Evolutionary conservation across 37 sponge, comb jelly and placozoan genomes (phyloP).

Genomic region (Chondrosia reniformis): DNA sequence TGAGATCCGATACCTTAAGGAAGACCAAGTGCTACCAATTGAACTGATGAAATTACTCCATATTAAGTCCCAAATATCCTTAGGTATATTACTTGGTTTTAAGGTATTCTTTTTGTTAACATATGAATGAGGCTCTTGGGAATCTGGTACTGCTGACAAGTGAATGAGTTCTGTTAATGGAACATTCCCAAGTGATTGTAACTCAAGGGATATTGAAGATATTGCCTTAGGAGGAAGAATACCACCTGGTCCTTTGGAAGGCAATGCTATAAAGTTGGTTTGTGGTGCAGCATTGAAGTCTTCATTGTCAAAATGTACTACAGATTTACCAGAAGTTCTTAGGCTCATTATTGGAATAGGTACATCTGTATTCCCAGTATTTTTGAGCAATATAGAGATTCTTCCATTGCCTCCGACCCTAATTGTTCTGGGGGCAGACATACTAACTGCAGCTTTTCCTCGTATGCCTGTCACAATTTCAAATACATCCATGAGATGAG

Average conservation of each 20-base stretch:
- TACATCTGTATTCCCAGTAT: constrained; percentile 30
- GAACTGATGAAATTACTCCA: constrained; percentile 21
- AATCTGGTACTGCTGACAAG: background rate
- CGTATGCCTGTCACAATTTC: constrained; percentile 17
- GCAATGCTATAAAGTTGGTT: background rate
- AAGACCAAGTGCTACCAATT: constrained; percentile 15
- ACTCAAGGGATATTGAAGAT: background rate
- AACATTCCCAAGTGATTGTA: background rate
- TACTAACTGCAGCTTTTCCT: background rate
- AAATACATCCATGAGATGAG: constrained; percentile 2
- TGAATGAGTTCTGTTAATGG: background rate
- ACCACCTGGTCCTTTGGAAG: constrained; percentile 28
- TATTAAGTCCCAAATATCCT: constrained; percentile 16
- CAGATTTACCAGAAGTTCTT: background rate
- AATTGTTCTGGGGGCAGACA: background rate
- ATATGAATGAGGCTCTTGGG: background rate
- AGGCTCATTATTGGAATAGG: constrained; percentile 1
- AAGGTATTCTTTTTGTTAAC: background rate
- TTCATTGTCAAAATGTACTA: background rate
- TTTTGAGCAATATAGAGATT: background rate
- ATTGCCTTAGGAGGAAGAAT: constrained; percentile 5
- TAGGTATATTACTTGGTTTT: constrained; percentile 1
- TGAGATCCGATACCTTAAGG: background rate
- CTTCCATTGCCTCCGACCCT: background rate
- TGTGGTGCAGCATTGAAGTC: background rate